Evolutionary conservation across 2,888 invertebrate genomes (phyloP).

Genomic region (Melangyna quadrimaculata): DNA sequence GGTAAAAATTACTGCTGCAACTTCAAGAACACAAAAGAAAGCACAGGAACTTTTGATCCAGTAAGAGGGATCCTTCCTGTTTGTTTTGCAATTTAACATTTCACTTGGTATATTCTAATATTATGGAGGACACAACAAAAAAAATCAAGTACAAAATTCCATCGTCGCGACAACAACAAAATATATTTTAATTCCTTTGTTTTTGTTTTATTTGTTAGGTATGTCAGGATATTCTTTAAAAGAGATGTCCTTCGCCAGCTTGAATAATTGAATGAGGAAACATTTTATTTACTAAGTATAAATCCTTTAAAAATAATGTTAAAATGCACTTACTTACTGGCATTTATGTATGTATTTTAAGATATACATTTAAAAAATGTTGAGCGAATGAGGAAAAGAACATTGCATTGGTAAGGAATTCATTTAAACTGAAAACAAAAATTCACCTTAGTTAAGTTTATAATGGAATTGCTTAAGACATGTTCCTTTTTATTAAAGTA

Average conservation of each 20-base stretch:
- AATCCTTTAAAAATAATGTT: background rate
- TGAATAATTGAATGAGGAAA: background rate
- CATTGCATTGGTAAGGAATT: background rate
- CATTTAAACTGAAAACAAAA: background rate
- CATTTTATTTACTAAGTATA: background rate
- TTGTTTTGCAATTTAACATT: slow-evolving; percentile 41
- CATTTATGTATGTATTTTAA: background rate
- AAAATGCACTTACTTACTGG: background rate
- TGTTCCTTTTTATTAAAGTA: no score
- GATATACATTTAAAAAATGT: background rate
- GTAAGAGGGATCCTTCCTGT: slow-evolving; percentile 46
- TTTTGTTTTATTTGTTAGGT: background rate
- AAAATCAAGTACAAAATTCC: background rate
- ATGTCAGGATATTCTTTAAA: background rate
- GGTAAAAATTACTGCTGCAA: slow-evolving; percentile 17
- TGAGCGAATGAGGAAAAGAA: background rate
- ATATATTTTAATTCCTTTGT: background rate
- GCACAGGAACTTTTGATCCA: slow-evolving; percentile 46
- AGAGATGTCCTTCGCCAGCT: background rate
- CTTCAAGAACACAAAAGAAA: slow-evolving; percentile 27
- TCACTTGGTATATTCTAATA: slow-evolving; percentile 26
- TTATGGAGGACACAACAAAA: slow-evolving; percentile 9
- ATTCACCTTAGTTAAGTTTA: background rate
- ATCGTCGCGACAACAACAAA: background rate
- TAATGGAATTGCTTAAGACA: no score